Base-by-base conservation (phyloP, 2,888 invertebrate species). In the Ommatoiulus sabulosus region DNA sequence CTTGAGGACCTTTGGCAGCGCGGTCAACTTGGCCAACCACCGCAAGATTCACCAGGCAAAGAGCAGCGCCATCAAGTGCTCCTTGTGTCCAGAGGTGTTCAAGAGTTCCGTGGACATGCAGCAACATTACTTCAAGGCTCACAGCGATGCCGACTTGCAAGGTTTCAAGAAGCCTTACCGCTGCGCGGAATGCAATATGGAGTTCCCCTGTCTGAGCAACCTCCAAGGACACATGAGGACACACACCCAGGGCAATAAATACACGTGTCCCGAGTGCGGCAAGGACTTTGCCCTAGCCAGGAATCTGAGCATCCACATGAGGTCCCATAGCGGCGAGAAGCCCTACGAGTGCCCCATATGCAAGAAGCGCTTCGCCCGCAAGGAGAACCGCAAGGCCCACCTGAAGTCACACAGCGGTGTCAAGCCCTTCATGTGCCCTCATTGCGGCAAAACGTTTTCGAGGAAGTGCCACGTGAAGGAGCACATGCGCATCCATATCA, bases 201-300 rank as follows among this genome's bases (percentile, higher is more conserved):
- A 93, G 80, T 94, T 93, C 90, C 92, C 93, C 80, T 92, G 92
- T 87, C 92, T 93, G 89, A 93, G 93, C 90, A 93, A 93, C 90
- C 92, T 94, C 44, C 92, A 93, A 72, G 93, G 93, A 87, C 94
- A 94, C 90, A 92, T 93, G 92, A 92, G 93, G 89, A 92, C 92
- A 12, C 94, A 94, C 90, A 92, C 92, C 85, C 90, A 91, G 90
- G 63, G 17, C 20, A 88, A 86, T n/a, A 90, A 92, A 0, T 93
- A 92, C 89, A 89, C 91, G 1, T 94, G 94, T 89, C 92, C 92
- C 5, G 91, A 92, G 63, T 94, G 94, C 90, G 92, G 91, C 3
- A 93, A 93, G 90, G 91, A 92, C 10, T 93, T 93, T 90, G 90
- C 91, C 3, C 91, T 91, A 63, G 90, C 92, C n/a, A 90, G 91